Conservation (phyloP, 2,888 invertebrate genomes). For the Leptinotarsa tumamoca region DNA sequence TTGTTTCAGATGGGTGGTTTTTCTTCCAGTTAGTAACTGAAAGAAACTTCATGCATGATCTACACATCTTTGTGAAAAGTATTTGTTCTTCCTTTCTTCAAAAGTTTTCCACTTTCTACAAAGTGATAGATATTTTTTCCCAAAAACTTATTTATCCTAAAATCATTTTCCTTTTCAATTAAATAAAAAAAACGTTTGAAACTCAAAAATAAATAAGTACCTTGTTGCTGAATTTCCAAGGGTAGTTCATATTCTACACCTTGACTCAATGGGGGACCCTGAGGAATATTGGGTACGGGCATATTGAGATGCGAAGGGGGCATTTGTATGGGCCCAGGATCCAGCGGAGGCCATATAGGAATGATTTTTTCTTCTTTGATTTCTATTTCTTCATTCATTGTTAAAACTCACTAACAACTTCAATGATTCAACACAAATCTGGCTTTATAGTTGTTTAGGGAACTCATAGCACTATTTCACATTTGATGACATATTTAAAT, state of each 20-base stretch:
- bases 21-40: too few relatives aligned
- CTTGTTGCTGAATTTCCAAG: slow-evolving; percentile 82
- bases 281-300: slow-evolving; percentile 73
- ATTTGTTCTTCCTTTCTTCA: not conserved
- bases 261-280: slow-evolving; percentile 68
- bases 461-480: slow-evolving; percentile 34
- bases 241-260: slow-evolving; percentile 70
- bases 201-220: slow-evolving; percentile 60
- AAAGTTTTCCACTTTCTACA: too few relatives aligned
- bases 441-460: slow-evolving; percentile 34
- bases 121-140: too few relatives aligned
- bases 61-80: too few relatives aligned
- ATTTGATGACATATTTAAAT: slow-evolving; percentile 35
- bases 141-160: too few relatives aligned
- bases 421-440: slow-evolving; percentile 50
- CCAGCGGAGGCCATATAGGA: slow-evolving; percentile 62
- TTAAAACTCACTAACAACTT: slow-evolving; percentile 52
- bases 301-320: slow-evolving; percentile 64
- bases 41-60: too few relatives aligned
- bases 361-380: slow-evolving; percentile 59
- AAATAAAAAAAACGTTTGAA: not conserved
- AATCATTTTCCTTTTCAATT: too few relatives aligned
- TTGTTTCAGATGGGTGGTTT: too few relatives aligned
- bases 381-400: slow-evolving; percentile 66
- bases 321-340: slow-evolving; percentile 56